Evolutionary conservation across 2,113 vertebrate species (phyloP).

Genomic region (Nannospalax galili): DNA sequence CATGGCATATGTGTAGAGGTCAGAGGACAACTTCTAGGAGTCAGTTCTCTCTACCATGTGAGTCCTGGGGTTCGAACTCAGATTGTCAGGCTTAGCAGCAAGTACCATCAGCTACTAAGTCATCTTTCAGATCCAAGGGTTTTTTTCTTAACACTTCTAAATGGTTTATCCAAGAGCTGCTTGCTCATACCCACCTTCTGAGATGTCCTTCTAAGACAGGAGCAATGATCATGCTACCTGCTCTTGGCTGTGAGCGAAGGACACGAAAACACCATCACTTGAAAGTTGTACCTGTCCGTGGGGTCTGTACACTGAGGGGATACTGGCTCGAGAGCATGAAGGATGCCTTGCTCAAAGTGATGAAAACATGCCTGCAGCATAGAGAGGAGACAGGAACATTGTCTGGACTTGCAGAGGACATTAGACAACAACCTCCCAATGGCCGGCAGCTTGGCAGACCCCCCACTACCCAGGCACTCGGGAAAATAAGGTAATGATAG

Average conservation of each 20-base stretch:
- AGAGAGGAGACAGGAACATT: neutral
- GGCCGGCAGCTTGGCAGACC: neutral
- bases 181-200: neutral
- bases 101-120: neutral
- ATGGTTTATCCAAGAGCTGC: neutral
- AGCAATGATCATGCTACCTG: neutral
- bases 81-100: neutral
- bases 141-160: neutral
- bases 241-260: neutral
- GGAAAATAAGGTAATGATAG: accelerated
- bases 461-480: neutral
- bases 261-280: neutral
- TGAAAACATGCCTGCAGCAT: neutral
- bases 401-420: neutral
- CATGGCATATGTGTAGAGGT: too few species aligned
- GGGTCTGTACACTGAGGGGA: too few species aligned
- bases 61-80: neutral
- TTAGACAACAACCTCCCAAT: neutral
- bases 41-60: neutral
- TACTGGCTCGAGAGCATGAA: accelerated
- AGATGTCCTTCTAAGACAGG: neutral
- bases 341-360: too few species aligned
- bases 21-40: neutral
- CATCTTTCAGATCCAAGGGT: neutral
- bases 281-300: accelerated